Evolutionary conservation across 2,113 vertebrate species (phyloP), one percentile per base, ranked within the genome.

Genomic region (Nibea albiflora): DNA sequence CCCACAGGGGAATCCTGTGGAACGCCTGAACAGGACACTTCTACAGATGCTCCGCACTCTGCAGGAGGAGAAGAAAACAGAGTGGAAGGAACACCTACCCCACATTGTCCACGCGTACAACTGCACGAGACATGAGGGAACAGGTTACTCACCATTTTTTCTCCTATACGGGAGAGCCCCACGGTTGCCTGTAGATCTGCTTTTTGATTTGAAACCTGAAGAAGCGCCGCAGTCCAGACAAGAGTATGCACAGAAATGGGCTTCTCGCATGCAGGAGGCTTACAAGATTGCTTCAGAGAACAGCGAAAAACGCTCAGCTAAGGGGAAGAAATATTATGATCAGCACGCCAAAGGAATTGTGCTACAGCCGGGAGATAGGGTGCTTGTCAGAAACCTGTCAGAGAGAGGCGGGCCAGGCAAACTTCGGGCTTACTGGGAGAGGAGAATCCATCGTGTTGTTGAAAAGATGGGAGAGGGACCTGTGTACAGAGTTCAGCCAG

Each of bases 301-400:
- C n/a, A n/a, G n/a, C n/a, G n/a, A n/a, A n/a, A n/a, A n/a, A n/a
- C n/a, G n/a, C n/a, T n/a, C n/a, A n/a, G n/a, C n/a, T n/a, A n/a
- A n/a, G n/a, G n/a, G n/a, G n/a, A n/a, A n/a, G n/a, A n/a, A n/a
- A n/a, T n/a, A n/a, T n/a, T n/a, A n/a, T n/a, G n/a, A n/a, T n/a
- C n/a, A n/a, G n/a, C n/a, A n/a, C n/a, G n/a, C n/a, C n/a, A n/a
- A n/a, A n/a, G n/a, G n/a, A n/a, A 28, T 87, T 1, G 2, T 16
- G 5, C 50, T 86, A 3, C 72, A 83, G 31, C 76, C 77, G 5
- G 77, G 73, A 11, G 78, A 86, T 24, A 0, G 22, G 4, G 69
- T 88, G 9, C 61, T 88, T 4, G 28, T 81, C 7, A 77, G 49
- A 19, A 81, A 84, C 12, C 49, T 83, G 2, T 75, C 56, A 2